phyloP scores from a whole-genome alignment of 2,113 vertebrate species.

The Cephalopterus ornatus region DNA sequence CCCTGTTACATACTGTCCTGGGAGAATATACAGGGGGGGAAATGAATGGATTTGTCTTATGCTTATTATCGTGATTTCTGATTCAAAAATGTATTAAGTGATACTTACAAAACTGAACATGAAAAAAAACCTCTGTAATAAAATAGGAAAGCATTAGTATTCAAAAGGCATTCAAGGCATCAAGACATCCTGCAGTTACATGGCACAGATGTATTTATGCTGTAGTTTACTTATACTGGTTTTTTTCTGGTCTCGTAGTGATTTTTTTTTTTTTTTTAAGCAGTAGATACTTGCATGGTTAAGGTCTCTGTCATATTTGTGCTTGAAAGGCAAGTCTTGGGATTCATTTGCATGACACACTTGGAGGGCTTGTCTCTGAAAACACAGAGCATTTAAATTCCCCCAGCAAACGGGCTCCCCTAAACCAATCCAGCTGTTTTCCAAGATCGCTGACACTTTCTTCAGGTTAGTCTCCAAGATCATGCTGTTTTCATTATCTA shows the following conservation, averaged over 20 bases:
- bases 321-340: background rate
- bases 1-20: background rate
- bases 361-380: background rate
- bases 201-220: background rate
- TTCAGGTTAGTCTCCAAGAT: background rate
- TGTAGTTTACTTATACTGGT: background rate
- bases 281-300: background rate
- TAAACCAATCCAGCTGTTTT: background rate
- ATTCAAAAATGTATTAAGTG: background rate
- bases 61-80: background rate
- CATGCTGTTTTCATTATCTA: background rate
- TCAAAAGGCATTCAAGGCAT: background rate
- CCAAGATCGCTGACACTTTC: background rate
- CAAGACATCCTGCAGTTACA: background rate
- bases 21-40: background rate
- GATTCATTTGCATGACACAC: background rate
- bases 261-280: background rate
- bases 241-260: background rate
- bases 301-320: background rate
- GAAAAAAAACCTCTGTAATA: background rate
- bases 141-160: background rate
- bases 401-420: background rate
- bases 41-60: background rate
- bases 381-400: background rate
- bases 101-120: background rate